These are phyloP conservation scores for Diadema setosum DNA, from an alignment of 35 echinoderm and acorn worm genomes.

Conservation along the genomic window DNA sequence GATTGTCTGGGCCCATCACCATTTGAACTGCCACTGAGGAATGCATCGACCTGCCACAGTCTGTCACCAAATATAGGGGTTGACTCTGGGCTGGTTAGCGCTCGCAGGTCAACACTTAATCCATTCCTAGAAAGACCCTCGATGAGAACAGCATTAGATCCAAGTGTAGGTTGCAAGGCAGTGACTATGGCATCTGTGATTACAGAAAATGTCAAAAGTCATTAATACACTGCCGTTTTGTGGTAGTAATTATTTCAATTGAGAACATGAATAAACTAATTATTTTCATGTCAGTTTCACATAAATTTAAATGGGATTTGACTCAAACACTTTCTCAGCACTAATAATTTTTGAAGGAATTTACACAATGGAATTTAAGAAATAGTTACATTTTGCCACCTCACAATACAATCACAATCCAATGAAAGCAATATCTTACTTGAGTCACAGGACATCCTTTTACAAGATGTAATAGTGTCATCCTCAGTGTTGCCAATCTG, in stretches of 20 bases:
- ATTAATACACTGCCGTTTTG: too few species aligned
- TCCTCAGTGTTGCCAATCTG: conserved; percentile 20
- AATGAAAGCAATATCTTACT: too few species aligned
- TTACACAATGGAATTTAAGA: too few species aligned
- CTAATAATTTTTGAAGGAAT: too few species aligned
- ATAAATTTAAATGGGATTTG: not conserved
- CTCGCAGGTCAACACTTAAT: conserved; percentile 20
- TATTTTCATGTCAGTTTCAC: not conserved
- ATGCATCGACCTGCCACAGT: conserved; percentile 67
- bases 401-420: too few species aligned
- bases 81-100: conserved; percentile 25
- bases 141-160: conserved; percentile 19
- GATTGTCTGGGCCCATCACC: conserved; percentile 21
- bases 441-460: conserved; percentile 57
- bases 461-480: conserved; percentile 34
- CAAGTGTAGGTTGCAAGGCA: conserved; percentile 22
- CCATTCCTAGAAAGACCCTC: conserved; percentile 50
- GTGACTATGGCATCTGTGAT: conserved; percentile 76
- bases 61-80: conserved; percentile 54
- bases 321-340: too few species aligned
- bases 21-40: conserved; percentile 52
- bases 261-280: too few species aligned
- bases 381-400: too few species aligned
- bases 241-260: too few species aligned
- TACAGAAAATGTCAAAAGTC: not conserved